Evolutionary conservation across 2,113 vertebrate species (phyloP), one percentile per base, ranked within the genome.

Genomic region (Percopsis transmontana): DNA sequence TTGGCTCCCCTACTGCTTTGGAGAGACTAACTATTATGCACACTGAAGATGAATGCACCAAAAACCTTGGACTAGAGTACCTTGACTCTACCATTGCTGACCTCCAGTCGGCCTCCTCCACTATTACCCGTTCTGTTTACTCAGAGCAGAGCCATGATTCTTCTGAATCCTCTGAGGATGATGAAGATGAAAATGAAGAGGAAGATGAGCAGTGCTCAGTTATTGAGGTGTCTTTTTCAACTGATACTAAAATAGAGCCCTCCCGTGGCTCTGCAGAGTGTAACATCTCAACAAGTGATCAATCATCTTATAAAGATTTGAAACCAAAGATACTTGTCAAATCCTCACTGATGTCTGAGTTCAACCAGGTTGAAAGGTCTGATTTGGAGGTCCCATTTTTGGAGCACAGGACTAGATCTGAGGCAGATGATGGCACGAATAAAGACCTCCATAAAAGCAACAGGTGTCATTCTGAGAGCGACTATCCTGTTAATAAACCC

Each of bases 111-210:
- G 89, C 88, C 69, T 91, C 91, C 70, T 87, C 89, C 18, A 71
- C 89, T 58, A 68, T 83, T 74, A 84, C 78, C 48, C 87, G 81
- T 76, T 87, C 76, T 13, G 61, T 87, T n/a, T 85, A 82, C 81
- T 90, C 88, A 66, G 91, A 93, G 39, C 87, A 91, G 55, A 85
- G 85, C 1, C 86, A 88, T 0, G 91, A 92, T 60, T 96, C 92
- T 11, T 94, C 93, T 5, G 96, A 95, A 67, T 96, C 96, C 24
- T 97, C 95, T 16, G 90, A 93, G n/a, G 95, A 97, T 75, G 95
- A 90, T 33, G 75, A 82, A 9, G 56, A 53, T 10, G 51, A 53
- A 11, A 20, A 53, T 2, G 74, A 72, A 13, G 86, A 87, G 33
- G 84, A 89, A 47, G 85, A 88, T 12, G 86, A 97, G 56, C 93